A percentile compares a stretch with the other conserved stretches of the same genome.
phyloP scores from a whole-genome alignment of 2,888 invertebrate species.

The Microctonus brassicae region DNA sequence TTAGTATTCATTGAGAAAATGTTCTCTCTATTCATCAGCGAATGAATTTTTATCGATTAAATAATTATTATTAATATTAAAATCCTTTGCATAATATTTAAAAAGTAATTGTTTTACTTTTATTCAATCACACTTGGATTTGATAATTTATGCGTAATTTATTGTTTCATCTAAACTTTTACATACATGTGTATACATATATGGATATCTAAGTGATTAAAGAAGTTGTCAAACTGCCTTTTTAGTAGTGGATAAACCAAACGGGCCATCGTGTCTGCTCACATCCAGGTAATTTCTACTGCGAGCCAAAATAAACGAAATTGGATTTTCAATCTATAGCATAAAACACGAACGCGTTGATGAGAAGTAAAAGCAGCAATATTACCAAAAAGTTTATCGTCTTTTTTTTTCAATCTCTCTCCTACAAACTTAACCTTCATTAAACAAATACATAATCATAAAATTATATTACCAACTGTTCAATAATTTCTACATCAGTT shows the following conservation, averaged over 20 bases:
- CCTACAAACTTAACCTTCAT: background rate
- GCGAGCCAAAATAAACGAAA: background rate
- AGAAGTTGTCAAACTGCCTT: conserved; percentile 18
- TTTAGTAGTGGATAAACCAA: background rate
- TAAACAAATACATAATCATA: no score
- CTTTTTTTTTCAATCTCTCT: background rate
- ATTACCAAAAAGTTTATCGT: background rate
- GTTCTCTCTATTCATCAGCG: no score
- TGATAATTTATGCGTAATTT: conserved; percentile 11
- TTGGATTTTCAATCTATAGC: background rate
- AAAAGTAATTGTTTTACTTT: no score
- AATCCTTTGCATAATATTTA: no score
- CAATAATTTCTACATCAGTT: no score
- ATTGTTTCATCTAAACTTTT: background rate
- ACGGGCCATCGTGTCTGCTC: background rate
- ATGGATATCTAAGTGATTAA: conserved; percentile 4
- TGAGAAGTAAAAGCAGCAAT: background rate
- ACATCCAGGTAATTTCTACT: background rate
- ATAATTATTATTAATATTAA: no score
- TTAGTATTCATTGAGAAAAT: no score
- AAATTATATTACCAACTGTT: no score
- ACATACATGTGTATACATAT: background rate
- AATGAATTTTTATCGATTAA: no score
- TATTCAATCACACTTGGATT: background rate
- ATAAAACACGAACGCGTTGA: background rate